Conservation (phyloP, 2,113 vertebrate genomes). For the Oxyura jamaicensis region DNA sequence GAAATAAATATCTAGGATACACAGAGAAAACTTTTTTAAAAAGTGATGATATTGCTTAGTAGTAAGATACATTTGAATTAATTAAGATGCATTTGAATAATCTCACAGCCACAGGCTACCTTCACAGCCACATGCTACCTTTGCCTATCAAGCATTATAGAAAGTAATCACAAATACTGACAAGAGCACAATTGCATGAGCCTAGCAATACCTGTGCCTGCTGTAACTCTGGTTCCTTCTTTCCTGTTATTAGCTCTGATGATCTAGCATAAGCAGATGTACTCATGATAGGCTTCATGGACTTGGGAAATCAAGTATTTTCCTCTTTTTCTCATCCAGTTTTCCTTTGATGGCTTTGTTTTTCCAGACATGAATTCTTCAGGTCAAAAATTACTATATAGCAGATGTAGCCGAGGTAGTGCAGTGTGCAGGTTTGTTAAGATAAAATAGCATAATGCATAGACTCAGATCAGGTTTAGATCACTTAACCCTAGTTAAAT, state of each 20-base stretch:
- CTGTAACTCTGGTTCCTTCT: neutral
- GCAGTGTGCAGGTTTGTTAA: neutral
- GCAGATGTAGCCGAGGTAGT: rapidly evolving
- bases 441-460: neutral
- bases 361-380: neutral
- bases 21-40: neutral
- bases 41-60: neutral
- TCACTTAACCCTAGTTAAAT: neutral
- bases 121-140: neutral
- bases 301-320: neutral
- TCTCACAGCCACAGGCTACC: neutral
- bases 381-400: neutral
- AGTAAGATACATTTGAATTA: neutral
- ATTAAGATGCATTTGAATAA: neutral
- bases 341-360: neutral
- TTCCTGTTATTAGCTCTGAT: neutral
- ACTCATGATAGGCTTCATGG: neutral
- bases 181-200: neutral
- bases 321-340: neutral
- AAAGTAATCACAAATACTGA: neutral
- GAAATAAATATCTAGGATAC: neutral
- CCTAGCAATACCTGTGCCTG: neutral
- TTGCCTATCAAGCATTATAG: neutral
- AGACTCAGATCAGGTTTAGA: neutral
- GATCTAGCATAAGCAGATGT: neutral